Evolutionary conservation across 2,888 invertebrate species (phyloP).

Genomic region (Craniophora ligustri): DNA sequence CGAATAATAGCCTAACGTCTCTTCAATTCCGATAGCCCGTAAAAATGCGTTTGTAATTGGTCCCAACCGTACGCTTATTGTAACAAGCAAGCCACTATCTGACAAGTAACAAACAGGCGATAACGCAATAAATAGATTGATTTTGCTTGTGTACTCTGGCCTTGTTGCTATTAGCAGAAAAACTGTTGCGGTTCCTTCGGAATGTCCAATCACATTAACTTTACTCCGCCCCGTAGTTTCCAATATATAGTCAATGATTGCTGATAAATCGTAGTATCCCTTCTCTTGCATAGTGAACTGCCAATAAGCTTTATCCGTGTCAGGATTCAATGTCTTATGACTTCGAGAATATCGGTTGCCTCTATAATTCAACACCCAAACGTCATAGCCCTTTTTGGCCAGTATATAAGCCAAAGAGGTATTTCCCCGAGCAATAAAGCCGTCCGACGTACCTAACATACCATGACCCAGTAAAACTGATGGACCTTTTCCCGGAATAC

Average conservation of each 20-base stretch:
- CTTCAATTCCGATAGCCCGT: neutral
- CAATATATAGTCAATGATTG: constrained; percentile 27
- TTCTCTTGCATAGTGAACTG: constrained; percentile 34
- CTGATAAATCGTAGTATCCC: constrained; percentile 24
- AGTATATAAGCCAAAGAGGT: constrained; percentile 23
- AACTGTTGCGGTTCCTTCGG: constrained; percentile 19
- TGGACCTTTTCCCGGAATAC: constrained; percentile 14
- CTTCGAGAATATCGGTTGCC: constrained; percentile 37
- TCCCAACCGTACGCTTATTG: neutral
- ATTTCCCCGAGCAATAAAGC: constrained; percentile 17
- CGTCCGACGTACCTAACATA: constrained; percentile 8
- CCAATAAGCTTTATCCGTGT: constrained; percentile 24
- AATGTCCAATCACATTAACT: constrained; percentile 26
- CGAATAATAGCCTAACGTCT: constrained; percentile 27
- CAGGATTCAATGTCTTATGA: constrained; percentile 23
- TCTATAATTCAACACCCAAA: constrained; percentile 37
- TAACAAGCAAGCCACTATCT: constrained; percentile 1
- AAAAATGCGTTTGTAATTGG: constrained; percentile 11
- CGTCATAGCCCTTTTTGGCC: constrained; percentile 15
- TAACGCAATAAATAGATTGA: constrained; percentile 22
- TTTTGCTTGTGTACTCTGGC: constrained; percentile 32
- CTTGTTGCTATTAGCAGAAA: constrained; percentile 23
- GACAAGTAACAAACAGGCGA: constrained; percentile 23
- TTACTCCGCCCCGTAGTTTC: constrained; percentile 5
- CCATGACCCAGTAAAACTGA: constrained; percentile 14